Base-by-base conservation (phyloP, 2,113 vertebrate genomes). In the Tychaedon coryphoeus region DNA sequence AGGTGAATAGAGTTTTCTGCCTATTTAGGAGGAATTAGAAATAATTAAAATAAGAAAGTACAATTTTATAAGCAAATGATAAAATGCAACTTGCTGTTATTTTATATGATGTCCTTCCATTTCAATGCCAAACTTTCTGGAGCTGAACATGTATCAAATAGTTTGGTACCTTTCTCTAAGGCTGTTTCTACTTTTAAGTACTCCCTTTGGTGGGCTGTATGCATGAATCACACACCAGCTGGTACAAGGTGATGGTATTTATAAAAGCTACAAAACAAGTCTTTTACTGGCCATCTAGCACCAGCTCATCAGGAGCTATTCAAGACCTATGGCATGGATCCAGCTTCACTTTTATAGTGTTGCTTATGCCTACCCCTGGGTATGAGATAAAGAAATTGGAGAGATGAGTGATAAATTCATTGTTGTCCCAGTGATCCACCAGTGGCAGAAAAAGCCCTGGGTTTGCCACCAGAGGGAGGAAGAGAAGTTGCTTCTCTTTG, bases 381-480 rank as follows among this genome's bases (percentile, higher is more conserved):
- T 62, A 5, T 51, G 47, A 79, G 65, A 20, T 13, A 33, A 43
- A n/a, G n/a, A 43, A 43, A 42, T 16, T 56, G 45, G 48, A 50
- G 45, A 61, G 19, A 5, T 13, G 45, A 29, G 38, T 50, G 61
- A 42, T 33, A 9, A 85, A 40, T 29, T 19, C 31, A 4, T 28
- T 40, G 24, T 66, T 91, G 61, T 26, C 66, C 10, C 43, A 23
- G 0, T 22, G 28, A 58, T 31, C 5, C 5, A 4, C 51, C 17
- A 7, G 51, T 43, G 38, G n/a, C 42, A 74, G 56, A 74, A 79
- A 43, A 71, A 60, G 73, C 56, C 31, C 54, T 58, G 42, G 0
- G 11, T 80, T 88, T 77, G 70, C 94, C 95, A 75, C 60, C 78
- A 95, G 94, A 90, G 93, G 96, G 94, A 86, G 88, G 40, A 90